phyloP scores from a whole-genome alignment of 2,888 invertebrate species.

The Cephus sareptanus region DNA sequence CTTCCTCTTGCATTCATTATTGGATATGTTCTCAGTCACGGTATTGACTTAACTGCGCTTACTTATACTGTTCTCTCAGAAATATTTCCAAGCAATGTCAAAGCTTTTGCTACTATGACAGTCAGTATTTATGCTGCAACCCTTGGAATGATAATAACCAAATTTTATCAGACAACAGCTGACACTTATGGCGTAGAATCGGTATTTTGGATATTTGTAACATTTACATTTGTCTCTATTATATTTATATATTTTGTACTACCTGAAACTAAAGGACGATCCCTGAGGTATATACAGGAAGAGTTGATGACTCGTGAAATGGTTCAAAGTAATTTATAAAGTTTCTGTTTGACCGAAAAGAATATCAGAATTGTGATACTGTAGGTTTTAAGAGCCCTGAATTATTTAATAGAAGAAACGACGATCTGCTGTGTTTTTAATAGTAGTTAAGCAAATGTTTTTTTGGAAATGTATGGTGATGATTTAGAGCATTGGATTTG shows the following conservation, averaged over 20 bases:
- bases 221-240: slow-evolving; percentile 33
- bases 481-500: too few species aligned
- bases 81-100: slow-evolving; percentile 26
- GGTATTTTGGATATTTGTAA: slow-evolving; percentile 51
- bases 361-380: too few species aligned
- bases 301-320: slow-evolving; percentile 26
- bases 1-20: slow-evolving; percentile 33
- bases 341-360: too few species aligned
- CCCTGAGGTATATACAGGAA: slow-evolving; percentile 56
- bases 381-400: too few species aligned
- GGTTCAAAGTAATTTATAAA: too few species aligned
- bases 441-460: too few species aligned
- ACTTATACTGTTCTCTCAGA: slow-evolving; percentile 18
- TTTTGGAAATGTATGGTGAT: too few species aligned
- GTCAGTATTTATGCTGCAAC: slow-evolving; percentile 45
- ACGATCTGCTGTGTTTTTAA: too few species aligned
- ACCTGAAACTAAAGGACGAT: slow-evolving; percentile 59
- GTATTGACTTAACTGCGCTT: too few species aligned
- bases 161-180: slow-evolving; percentile 49
- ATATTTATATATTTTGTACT: slow-evolving; percentile 45
- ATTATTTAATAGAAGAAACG: too few species aligned
- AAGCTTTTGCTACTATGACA: slow-evolving; percentile 34
- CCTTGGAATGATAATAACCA: slow-evolving; percentile 38
- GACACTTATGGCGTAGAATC: slow-evolving; percentile 48
- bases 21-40: too few species aligned